phyloP scores from a whole-genome alignment of 2,113 vertebrate species.

The Plotosus lineatus region DNA sequence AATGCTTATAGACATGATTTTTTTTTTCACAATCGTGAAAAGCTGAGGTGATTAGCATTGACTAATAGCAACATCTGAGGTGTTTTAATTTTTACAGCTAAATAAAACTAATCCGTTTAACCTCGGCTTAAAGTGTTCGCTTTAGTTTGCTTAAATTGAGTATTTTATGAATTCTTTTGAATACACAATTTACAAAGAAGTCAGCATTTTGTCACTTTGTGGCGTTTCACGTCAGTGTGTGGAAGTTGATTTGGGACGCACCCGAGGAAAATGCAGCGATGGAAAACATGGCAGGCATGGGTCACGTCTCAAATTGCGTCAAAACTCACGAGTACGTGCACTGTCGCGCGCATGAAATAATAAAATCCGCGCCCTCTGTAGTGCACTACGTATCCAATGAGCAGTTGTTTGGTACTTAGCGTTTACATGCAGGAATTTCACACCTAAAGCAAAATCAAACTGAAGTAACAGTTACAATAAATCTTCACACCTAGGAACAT shows the following conservation, averaged over 20 bases:
- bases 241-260: conserved; percentile 8
- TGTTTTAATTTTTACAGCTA: neutral
- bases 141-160: neutral
- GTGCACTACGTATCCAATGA: neutral
- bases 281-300: neutral
- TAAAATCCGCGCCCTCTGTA: neutral
- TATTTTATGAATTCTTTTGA: neutral
- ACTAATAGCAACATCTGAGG: neutral
- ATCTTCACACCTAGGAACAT: neutral
- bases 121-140: neutral
- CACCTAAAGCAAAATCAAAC: neutral
- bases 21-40: neutral
- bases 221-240: neutral
- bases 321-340: neutral
- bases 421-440: neutral
- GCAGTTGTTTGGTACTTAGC: neutral
- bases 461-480: neutral
- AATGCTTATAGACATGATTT: too few relatives aligned
- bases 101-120: neutral
- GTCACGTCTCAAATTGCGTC: neutral
- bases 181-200: neutral
- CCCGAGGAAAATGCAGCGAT: neutral
- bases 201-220: too few relatives aligned
- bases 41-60: neutral
- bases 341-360: neutral